Evolutionary conservation across 1,140 invertebrate genomes (phyloP), one percentile per base, ranked within the genome.

Genomic region (Meloidogyne floridensis): DNA sequence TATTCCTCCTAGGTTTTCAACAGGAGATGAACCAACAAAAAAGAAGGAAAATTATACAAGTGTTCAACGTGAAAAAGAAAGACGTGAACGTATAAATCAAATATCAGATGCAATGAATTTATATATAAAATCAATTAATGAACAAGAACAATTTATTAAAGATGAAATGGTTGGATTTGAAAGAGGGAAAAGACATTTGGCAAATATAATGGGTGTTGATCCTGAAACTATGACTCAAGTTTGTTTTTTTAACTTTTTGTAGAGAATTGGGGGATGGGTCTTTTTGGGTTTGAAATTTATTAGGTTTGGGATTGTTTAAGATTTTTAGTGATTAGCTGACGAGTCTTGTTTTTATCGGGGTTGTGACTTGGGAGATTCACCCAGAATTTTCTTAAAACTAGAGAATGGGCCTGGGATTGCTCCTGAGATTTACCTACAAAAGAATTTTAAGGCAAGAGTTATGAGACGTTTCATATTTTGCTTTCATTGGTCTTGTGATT

Each of bases 191-290:
- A 91, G 95, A 43, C 95, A 99, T 92, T 92, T 99, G 77, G 97
- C 97, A 6, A 98, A 98, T 90, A 98, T 99, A 93, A 99, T 99
- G 97, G 96, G 96, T 3, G 93, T 94, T 90, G 94, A 98, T 92
- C 93, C 94, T 1, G 94, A 95, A 84, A 93, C 92, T 10, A 95
- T 98, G 90, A 94, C 94, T 0, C 94, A 97, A 91, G 92, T 93
- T 92, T 59, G 83, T 84, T 32, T 51, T 42, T 71, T 51, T 53
- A 18, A 13, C 42, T 69, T 47, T 18, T 32, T 32, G 32, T 32
- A 32, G 32, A 2, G 32, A 32, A 32, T 20, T 32, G 32, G 32
- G 32, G 32, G 2, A 32, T 2, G 1, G 2, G 32, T 32, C 32
- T 32, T 32, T 32, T 20, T 20, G 32, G 32, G 32, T 32, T 32